A percentile compares a stretch with the other conserved stretches of the same genome.
These are phyloP conservation scores for Synanthedon tipuliformis DNA, from an alignment of 2,888 invertebrate genomes.

Conservation along the genomic window DNA sequence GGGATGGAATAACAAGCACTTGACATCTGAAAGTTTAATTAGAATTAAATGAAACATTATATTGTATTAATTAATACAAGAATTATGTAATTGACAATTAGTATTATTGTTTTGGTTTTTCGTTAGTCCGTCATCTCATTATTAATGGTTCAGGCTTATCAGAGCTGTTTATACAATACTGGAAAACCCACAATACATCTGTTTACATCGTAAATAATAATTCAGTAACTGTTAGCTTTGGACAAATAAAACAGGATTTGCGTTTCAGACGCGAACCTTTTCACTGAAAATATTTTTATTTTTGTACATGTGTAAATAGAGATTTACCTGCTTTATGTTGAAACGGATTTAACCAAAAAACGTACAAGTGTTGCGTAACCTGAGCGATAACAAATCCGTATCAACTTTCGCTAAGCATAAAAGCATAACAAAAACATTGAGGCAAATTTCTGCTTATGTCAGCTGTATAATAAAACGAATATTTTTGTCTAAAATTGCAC, in stretches of 20 bases:
- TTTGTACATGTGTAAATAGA: neutral
- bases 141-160: conserved; percentile 23
- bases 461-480: too few relatives aligned
- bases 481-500: too few relatives aligned
- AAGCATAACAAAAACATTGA: too few relatives aligned
- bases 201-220: conserved; percentile 45
- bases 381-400: too few relatives aligned
- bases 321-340: neutral
- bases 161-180: conserved; percentile 31
- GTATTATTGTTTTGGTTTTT: too few relatives aligned
- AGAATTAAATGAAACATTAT: too few relatives aligned
- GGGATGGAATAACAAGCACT: too few relatives aligned
- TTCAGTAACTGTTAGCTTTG: conserved; percentile 22
- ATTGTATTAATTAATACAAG: too few relatives aligned
- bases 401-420: too few relatives aligned
- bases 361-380: neutral
- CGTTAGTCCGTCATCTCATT: neutral
- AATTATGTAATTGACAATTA: too few relatives aligned
- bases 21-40: too few relatives aligned
- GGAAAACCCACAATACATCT: conserved; percentile 33
- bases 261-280: conserved; percentile 5
- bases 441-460: too few relatives aligned
- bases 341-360: neutral
- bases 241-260: conserved; percentile 17
- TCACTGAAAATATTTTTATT: neutral